Evolutionary conservation across 2,888 invertebrate species (phyloP), one percentile per base, ranked within the genome.

Genomic region (Gastracanthus pulcherrimus): DNA sequence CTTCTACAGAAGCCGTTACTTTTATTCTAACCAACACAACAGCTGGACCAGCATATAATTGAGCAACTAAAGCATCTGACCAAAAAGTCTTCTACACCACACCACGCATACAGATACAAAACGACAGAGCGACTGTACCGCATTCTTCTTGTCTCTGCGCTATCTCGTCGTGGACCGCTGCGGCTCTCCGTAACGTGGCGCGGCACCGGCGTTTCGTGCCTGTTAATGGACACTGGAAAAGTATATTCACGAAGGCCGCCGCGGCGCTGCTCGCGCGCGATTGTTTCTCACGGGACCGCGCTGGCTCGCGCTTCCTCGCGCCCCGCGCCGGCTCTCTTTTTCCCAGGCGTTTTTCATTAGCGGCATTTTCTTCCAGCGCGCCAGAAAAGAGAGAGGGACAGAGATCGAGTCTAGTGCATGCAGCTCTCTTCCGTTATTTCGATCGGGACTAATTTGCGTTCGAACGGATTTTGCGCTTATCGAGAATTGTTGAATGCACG

Each of bases 191-290:
- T n/a, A n/a, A n/a, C 7, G 3, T 4, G 31, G 29, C 26, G 31
- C 23, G 29, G 31, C 11, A 36, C 19, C 29, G 16, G 60, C 34
- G 36, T 58, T 60, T 79, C 58, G 74, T 60, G 74, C 48, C 19
- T 60, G 66, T 38, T 79, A 74, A 80, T 75, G 80, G 74, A 74
- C 36, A 69, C 45, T 62, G 74, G 45, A 66, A 74, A 80, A 74
- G 75, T 74, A 60, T 74, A 74, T 69, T 72, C 69, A 26, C 67
- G 55, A 48, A 34, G 60, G 71, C 38, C 55, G 67, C 55, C 26
- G 36, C 0, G 36, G 23, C 76, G n/a, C 38, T 36, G n/a, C 3
- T 58, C 31, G n/a, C n/a, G n/a, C 51, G 71, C 45, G 55, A 72
- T 79, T 67, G 74, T 75, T 76, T 80, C 80, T 74, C 80, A 75